Conservation (phyloP, 1,140 invertebrate genomes). For the Adelges cooleyi region DNA sequence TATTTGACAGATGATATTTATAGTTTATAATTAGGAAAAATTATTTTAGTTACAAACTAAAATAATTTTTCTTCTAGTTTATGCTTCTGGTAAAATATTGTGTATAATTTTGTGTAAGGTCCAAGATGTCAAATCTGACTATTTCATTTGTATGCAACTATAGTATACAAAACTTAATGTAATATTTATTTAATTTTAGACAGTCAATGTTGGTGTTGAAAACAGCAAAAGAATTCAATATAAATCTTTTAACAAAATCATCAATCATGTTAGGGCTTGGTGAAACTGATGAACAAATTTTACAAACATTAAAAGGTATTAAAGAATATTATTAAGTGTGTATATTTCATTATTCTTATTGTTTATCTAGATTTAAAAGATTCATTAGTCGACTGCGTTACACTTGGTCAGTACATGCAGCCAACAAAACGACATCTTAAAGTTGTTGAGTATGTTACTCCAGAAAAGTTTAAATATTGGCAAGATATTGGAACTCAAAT, state of each 20-base stretch:
- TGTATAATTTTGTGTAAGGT: too few relatives aligned
- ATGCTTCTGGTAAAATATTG: too few relatives aligned
- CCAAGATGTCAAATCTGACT: too few relatives aligned
- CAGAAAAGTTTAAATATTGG: conserved; percentile 89
- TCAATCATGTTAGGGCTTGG: conserved; percentile 98
- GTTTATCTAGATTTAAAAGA: conserved; percentile 52
- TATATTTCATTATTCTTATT: background rate
- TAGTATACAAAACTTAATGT: background rate
- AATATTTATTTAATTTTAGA: conserved; percentile 38
- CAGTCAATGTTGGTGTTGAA: conserved; percentile 77
- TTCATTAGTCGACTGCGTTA: conserved; percentile 84
- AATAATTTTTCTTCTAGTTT: too few relatives aligned
- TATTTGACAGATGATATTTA: too few relatives aligned
- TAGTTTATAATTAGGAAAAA: too few relatives aligned
- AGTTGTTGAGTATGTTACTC: conserved; percentile 92
- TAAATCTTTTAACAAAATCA: conserved; percentile 85
- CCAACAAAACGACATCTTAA: conserved; percentile 93
- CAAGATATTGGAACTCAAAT: conserved; percentile 69
- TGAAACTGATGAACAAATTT: conserved; percentile 82
- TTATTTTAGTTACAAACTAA: too few relatives aligned
- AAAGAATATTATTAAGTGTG: background rate
- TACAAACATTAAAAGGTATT: conserved; percentile 67
- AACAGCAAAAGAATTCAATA: conserved; percentile 66
- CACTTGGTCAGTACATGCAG: conserved; percentile 99
- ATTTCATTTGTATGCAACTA: background rate